Conservation (phyloP, 1,140 invertebrate species). For the Aphidius gifuensis region DNA sequence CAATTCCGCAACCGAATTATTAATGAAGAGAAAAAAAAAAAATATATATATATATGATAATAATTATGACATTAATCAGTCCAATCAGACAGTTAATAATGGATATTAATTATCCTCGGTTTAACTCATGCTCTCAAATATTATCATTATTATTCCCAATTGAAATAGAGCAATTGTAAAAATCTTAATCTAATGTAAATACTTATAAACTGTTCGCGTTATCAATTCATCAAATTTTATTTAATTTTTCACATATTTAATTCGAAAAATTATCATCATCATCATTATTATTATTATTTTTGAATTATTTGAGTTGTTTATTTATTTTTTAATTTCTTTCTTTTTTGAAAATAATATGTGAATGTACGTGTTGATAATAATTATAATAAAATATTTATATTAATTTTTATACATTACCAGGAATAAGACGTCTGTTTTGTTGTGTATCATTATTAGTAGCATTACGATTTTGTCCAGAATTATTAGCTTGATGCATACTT, state of each 20-base stretch:
- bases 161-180: constrained; percentile 16
- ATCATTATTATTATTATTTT: not conserved
- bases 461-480: constrained; percentile 17
- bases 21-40: too few species aligned
- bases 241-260: constrained; percentile 19
- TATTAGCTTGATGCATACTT: constrained; percentile 11
- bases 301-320: constrained; percentile 9
- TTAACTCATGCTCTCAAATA: too few species aligned
- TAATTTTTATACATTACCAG: constrained; percentile 44
- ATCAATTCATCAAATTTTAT: constrained; percentile 16
- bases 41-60: too few species aligned
- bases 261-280: not conserved
- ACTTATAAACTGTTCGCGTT: constrained; percentile 26
- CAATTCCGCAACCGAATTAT: too few species aligned
- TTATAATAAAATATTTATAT: constrained; percentile 8
- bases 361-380: constrained; percentile 27
- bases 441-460: constrained; percentile 36
- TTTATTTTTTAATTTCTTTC: constrained; percentile 16
- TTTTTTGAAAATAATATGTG: constrained; percentile 16
- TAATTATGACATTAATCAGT: too few species aligned
- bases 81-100: too few species aligned
- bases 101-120: too few species aligned
- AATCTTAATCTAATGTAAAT: constrained; percentile 28
- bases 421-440: constrained; percentile 44
- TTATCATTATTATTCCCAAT: too few species aligned